Conservation (phyloP, 2,797 vertebrate genomes). For the Gallinago nigripennis region DNA sequence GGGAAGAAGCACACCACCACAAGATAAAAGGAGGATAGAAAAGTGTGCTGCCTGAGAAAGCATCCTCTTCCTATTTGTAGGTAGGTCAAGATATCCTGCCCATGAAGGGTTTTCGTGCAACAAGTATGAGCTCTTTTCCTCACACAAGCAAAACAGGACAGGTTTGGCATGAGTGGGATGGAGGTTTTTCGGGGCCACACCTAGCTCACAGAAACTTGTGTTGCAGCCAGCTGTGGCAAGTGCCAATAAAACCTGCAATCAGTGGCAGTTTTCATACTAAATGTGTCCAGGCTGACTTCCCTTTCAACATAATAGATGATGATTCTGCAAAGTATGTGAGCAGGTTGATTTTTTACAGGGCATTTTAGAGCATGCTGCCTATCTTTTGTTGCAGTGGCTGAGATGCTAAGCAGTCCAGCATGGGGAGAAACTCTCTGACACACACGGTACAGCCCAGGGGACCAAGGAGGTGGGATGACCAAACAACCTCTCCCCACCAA, state of each 20-base stretch:
- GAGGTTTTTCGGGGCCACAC: background rate
- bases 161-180: slow-evolving; percentile 12
- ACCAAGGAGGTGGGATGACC: background rate
- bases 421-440: background rate
- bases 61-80: background rate
- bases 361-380: background rate
- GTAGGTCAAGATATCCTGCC: background rate
- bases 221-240: background rate
- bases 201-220: slow-evolving; percentile 56
- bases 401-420: background rate
- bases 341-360: background rate
- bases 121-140: background rate
- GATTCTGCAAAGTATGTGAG: background rate
- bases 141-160: background rate
- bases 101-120: background rate
- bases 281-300: background rate
- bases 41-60: background rate
- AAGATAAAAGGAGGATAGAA: background rate
- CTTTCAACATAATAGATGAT: background rate
- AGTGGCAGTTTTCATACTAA: background rate
- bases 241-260: background rate
- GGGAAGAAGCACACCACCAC: background rate
- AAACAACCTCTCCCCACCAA: background rate
- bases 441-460: accelerated
- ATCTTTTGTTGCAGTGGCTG: background rate